Evolutionary conservation across 2,888 invertebrate species (phyloP).

Genomic region (Dryadula phaetusa): DNA sequence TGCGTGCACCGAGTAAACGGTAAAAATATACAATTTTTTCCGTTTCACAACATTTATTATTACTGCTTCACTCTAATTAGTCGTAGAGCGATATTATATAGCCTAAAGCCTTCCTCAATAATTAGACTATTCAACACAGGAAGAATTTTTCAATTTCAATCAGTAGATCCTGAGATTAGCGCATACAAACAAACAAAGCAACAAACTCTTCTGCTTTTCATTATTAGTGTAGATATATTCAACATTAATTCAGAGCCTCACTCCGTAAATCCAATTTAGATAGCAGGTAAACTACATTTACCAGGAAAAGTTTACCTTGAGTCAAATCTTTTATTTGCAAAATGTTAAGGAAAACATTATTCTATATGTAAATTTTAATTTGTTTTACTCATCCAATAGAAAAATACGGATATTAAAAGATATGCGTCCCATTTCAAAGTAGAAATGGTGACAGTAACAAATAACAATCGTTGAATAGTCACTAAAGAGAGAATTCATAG

Average conservation of each 20-base stretch:
- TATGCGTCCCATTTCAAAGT: background rate
- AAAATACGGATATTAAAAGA: background rate
- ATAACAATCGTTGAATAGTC: conserved; percentile 30
- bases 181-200: too few species aligned
- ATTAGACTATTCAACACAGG: too few species aligned
- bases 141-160: too few species aligned
- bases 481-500: conserved; percentile 27
- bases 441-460: conserved; percentile 16
- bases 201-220: too few species aligned
- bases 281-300: conserved; percentile 7
- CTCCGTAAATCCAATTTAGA: conserved; percentile 7
- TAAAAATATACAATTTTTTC: too few species aligned
- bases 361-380: background rate
- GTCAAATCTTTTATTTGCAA: conserved; percentile 14
- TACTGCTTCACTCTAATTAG: too few species aligned
- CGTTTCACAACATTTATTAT: too few species aligned
- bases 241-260: background rate
- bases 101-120: too few species aligned
- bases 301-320: conserved; percentile 2
- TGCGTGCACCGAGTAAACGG: too few species aligned
- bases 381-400: background rate
- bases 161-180: too few species aligned
- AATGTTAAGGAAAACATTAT: background rate
- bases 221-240: background rate
- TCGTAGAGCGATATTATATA: too few species aligned